phyloP scores from a whole-genome alignment of 2,113 vertebrate species.

The Hippolais icterina region DNA sequence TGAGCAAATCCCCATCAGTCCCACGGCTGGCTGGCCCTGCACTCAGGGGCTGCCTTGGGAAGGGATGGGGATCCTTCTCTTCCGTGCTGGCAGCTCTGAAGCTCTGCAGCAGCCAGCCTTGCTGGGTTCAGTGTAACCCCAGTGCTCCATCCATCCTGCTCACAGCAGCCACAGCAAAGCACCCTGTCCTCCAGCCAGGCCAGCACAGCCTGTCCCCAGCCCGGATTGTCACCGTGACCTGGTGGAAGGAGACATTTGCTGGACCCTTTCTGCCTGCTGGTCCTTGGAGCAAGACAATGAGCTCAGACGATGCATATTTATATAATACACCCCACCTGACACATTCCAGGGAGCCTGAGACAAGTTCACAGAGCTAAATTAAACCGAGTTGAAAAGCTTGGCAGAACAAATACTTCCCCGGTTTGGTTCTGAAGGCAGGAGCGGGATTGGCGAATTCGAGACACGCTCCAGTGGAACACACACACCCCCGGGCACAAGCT shows the following conservation, averaged over 20 bases:
- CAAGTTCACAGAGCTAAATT: conserved; percentile 50
- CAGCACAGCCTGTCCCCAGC: background rate
- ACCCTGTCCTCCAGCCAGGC: background rate
- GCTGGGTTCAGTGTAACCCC: background rate
- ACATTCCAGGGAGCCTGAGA: conserved; percentile 55
- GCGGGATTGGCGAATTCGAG: background rate
- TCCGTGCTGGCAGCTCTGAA: background rate
- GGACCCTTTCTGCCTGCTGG: background rate
- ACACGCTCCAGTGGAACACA: background rate
- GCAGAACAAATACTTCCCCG: conserved; percentile 38
- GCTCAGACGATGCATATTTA: conserved; percentile 38
- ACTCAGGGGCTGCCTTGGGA: background rate
- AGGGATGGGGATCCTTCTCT: background rate
- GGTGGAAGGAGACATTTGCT: background rate
- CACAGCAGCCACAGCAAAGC: background rate
- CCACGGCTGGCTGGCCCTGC: background rate
- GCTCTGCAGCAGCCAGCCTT: background rate
- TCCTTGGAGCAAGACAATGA: background rate
- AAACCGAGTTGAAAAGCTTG: conserved; percentile 49
- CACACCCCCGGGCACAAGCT: background rate
- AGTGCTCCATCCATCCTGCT: background rate
- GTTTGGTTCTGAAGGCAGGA: background rate
- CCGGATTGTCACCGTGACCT: background rate
- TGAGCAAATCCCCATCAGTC: background rate
- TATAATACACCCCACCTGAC: conserved; percentile 50